A percentile compares a stretch with the other conserved stretches of the same genome.
Conservation (phyloP, 2,113 vertebrate genomes). For the Erythrolamprus reginae region DNA sequence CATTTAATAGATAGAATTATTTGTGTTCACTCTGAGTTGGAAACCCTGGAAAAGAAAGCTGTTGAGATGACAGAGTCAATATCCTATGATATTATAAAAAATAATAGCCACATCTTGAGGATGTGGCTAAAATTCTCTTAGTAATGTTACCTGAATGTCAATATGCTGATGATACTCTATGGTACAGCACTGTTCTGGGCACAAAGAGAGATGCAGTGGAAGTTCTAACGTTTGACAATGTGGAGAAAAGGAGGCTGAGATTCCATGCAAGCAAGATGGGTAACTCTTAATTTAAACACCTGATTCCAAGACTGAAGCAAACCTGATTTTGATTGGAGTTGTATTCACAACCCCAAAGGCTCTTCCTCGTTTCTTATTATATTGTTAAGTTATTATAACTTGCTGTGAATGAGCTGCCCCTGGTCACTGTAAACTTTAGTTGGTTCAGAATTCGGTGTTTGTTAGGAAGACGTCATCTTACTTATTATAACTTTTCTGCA, state of each 20-base stretch:
- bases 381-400: not conserved
- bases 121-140: not conserved
- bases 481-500: not conserved
- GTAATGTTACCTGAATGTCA: not conserved
- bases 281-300: not conserved
- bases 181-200: not conserved
- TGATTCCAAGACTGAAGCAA: not conserved
- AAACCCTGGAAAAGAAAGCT: not conserved
- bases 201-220: not conserved
- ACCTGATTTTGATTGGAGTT: not conserved
- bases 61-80: not conserved
- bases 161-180: not conserved
- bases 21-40: not conserved
- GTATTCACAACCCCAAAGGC: not conserved
- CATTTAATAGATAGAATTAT: not conserved
- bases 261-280: not conserved
- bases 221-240: not conserved
- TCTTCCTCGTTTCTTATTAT: not conserved
- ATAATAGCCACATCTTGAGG: not conserved
- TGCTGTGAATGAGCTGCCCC: not conserved
- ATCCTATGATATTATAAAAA: not conserved
- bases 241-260: not conserved
- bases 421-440: not conserved
- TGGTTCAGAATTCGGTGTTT: not conserved
- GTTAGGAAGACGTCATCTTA: not conserved